Conservation (phyloP, 2,888 invertebrate genomes). For the Acholoe squamosa region DNA sequence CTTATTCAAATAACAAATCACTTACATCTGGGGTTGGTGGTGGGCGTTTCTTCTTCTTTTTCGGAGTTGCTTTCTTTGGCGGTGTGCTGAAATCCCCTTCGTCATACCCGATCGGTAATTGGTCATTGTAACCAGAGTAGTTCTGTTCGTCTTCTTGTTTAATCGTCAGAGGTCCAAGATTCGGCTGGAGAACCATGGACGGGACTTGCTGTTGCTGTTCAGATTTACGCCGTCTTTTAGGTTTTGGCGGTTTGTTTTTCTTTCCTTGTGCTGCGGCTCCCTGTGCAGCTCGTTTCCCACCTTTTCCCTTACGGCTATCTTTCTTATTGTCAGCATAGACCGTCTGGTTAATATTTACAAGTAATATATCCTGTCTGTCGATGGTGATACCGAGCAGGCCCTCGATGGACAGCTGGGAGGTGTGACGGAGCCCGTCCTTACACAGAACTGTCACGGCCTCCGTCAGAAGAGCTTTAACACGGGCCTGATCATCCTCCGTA, state of each 20-base stretch:
- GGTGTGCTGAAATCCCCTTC: neutral
- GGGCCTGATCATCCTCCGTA: slow-evolving; percentile 61
- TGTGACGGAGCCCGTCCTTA: slow-evolving; percentile 62
- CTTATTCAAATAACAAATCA: neutral
- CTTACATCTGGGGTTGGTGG: neutral
- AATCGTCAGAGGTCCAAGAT: neutral
- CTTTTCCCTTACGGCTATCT: neutral
- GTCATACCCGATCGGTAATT: neutral
- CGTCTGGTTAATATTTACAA: slow-evolving; percentile 69
- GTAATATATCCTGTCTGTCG: slow-evolving; percentile 68
- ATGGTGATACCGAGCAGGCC: slow-evolving; percentile 69
- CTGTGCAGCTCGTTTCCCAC: slow-evolving; percentile 1
- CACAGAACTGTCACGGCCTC: slow-evolving; percentile 68
- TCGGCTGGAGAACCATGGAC: neutral
- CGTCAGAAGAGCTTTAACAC: slow-evolving; percentile 65
- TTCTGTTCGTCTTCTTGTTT: slow-evolving; percentile 20
- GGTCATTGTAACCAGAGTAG: neutral
- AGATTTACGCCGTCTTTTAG: slow-evolving; percentile 39
- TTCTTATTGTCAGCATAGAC: slow-evolving; percentile 42
- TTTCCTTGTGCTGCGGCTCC: neutral
- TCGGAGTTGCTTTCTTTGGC: neutral
- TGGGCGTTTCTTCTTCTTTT: slow-evolving; percentile 37
- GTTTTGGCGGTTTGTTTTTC: slow-evolving; percentile 18
- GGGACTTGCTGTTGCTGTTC: slow-evolving; percentile 7
- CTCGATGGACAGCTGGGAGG: slow-evolving; percentile 67